A percentile compares a stretch with the other conserved stretches of the same genome.
Conservation (phyloP, 1,140 invertebrate species). For the Drosophila kepulauana region DNA sequence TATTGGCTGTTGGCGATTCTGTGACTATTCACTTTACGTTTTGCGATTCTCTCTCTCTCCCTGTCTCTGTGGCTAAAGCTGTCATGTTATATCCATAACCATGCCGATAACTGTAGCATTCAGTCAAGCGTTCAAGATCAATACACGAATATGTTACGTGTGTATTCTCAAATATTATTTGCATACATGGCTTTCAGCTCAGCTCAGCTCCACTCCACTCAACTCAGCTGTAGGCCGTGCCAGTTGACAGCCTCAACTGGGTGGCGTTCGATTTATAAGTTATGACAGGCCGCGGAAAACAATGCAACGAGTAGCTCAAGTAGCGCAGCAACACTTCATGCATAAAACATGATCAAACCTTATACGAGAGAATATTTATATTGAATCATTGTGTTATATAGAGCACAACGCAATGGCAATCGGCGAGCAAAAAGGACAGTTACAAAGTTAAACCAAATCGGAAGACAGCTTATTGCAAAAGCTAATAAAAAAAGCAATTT, state of each 20-base stretch:
- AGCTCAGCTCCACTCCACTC: too few species aligned
- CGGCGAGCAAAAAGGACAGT: slow-evolving; percentile 10
- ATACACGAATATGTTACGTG: slow-evolving; percentile 43
- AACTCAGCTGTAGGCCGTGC: slow-evolving; percentile 56
- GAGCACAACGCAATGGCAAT: slow-evolving; percentile 38
- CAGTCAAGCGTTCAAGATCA: slow-evolving; percentile 77
- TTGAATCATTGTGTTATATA: not conserved
- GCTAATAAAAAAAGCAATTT: not conserved
- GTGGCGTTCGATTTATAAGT: slow-evolving; percentile 50
- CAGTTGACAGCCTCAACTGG: slow-evolving; percentile 47
- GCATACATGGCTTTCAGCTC: slow-evolving; percentile 50
- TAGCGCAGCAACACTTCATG: slow-evolving; percentile 43
- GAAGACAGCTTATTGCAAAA: slow-evolving; percentile 8
- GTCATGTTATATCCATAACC: slow-evolving; percentile 51
- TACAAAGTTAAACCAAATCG: slow-evolving; percentile 14
- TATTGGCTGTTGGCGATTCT: slow-evolving; percentile 64
- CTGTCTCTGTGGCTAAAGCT: slow-evolving; percentile 34
- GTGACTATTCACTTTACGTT: slow-evolving; percentile 34
- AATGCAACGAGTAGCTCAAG: slow-evolving; percentile 50
- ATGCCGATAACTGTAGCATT: slow-evolving; percentile 52
- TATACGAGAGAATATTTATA: slow-evolving; percentile 27
- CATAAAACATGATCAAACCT: slow-evolving; percentile 62
- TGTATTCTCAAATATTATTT: slow-evolving; percentile 51
- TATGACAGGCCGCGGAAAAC: slow-evolving; percentile 69
- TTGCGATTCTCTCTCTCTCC: slow-evolving; percentile 43